Percentiles rank a stretch among this genome's conserved stretches.
Conservation (phyloP, 2,797 vertebrate genomes). For the Amphiprion clarkii region DNA sequence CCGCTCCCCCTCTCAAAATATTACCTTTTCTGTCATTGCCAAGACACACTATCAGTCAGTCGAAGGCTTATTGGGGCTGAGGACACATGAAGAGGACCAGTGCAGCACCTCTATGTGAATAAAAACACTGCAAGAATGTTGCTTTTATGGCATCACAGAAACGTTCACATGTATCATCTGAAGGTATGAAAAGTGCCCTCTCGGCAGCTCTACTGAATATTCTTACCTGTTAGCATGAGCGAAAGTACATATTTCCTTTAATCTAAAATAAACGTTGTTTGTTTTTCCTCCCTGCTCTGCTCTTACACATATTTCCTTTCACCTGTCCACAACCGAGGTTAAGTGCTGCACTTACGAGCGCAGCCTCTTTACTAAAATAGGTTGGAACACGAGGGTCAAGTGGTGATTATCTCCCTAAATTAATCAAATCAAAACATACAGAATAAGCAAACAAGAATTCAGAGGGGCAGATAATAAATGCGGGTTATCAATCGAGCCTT, state of each 20-base stretch:
- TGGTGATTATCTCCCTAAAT: constrained; percentile 40
- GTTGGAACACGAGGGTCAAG: constrained; percentile 30
- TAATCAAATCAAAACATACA: constrained; percentile 27
- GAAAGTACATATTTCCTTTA: constrained; percentile 39
- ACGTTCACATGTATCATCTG: constrained; percentile 16
- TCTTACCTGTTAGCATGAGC: constrained; percentile 28
- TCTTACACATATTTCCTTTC: constrained; percentile 34
- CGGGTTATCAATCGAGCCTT: constrained; percentile 34
- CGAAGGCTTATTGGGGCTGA: constrained; percentile 55
- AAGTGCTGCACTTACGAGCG: constrained; percentile 13
- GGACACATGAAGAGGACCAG: constrained; percentile 65
- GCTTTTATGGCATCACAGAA: constrained; percentile 46
- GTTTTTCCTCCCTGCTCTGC: constrained; percentile 29
- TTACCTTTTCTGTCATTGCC: constrained; percentile 78
- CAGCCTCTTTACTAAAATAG: constrained; percentile 22
- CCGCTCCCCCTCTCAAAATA: constrained; percentile 69
- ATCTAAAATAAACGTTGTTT: constrained; percentile 39
- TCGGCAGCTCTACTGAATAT: constrained; percentile 18
- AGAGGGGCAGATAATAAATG: constrained; percentile 5
- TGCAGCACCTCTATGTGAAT: constrained; percentile 39
- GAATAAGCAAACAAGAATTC: constrained; percentile 14
- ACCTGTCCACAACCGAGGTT: constrained; percentile 21
- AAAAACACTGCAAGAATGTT: constrained; percentile 48
- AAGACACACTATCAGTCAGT: constrained; percentile 78
- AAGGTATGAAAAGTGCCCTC: constrained; percentile 13